Conservation (phyloP, 2,888 invertebrate species). For the Anodontia alba region DNA sequence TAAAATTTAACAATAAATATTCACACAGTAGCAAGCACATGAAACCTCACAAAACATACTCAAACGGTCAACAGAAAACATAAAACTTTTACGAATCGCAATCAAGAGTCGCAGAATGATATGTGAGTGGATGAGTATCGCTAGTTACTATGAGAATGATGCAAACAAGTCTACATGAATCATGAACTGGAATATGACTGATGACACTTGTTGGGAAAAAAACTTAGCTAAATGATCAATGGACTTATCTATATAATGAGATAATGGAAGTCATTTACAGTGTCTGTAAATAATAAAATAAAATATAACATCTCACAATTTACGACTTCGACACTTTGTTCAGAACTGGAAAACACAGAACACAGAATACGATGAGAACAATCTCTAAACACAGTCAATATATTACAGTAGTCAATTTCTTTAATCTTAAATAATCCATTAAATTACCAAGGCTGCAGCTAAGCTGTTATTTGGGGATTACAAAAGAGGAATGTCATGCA, state of each 20-base stretch:
- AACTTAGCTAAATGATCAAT: conserved; percentile 27
- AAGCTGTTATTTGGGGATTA: conserved; percentile 22
- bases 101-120: no score
- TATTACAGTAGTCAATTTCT: conserved; percentile 39
- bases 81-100: no score
- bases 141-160: no score
- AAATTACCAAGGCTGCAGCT: conserved; percentile 6
- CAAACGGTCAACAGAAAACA: background rate
- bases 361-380: conserved; percentile 53
- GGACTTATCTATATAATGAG: conserved; percentile 45
- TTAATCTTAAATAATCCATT: conserved; percentile 52
- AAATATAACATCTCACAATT: conserved; percentile 29
- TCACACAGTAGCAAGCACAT: conserved; percentile 3
- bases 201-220: background rate
- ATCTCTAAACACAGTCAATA: conserved; percentile 54
- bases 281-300: conserved; percentile 47
- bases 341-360: conserved; percentile 52
- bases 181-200: background rate
- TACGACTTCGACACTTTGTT: conserved; percentile 55
- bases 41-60: background rate
- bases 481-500: background rate
- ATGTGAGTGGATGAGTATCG: no score
- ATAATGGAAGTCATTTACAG: conserved; percentile 36
- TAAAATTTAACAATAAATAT: background rate
- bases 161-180: background rate